Base-by-base conservation (phyloP, 64 coral and sea anemone genomes). In the Platygyra sinensis region DNA sequence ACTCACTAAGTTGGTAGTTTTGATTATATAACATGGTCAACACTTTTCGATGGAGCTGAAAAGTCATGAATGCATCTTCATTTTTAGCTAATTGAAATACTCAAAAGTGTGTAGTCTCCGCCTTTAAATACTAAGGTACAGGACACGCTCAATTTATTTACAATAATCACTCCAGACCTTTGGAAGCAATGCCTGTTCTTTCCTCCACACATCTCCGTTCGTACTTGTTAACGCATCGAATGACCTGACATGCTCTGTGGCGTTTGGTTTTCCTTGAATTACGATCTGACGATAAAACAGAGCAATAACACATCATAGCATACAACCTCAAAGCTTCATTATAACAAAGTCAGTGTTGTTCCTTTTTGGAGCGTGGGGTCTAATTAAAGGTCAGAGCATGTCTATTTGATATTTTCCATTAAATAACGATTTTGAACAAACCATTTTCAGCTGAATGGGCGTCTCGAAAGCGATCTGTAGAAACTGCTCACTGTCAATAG, bases 401-500 rank as follows among this genome's bases (percentile, higher is more conserved):
- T 4, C 19, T 24, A 25, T 67, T 67, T 67, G 24, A 67, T 20
- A 20, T 62, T 62, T 62, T 62, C 15, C 60, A 16, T 22, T 0
- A 65, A 3, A 65, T 7, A 65, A 18, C 4, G 39, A 28, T 25
- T 4, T 79, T 28, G 2, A 13, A 79, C 76, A 10, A 24, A 55
- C 76, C 76, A 79, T 28, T 57, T 79, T 79, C 2, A 79, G 24
- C 7, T 20, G 46, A 28, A 79, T 30, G 11, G 51, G 51, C 14
- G 49, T 54, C 27, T 55, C 51, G n/a, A 57, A 79, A 7, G 15
- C 49, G 18, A 79, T 79, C 28, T 55, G 76, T 15, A 79, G 24
- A 79, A 79, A 79, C 76, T 79, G 76, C 13, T 30, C n/a, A 14
- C 76, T 46, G 19, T 79, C 76, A 79, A 57, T 79, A 22, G 76